Evolutionary conservation across 2,888 invertebrate species (phyloP).

Genomic region (Meganola albula): DNA sequence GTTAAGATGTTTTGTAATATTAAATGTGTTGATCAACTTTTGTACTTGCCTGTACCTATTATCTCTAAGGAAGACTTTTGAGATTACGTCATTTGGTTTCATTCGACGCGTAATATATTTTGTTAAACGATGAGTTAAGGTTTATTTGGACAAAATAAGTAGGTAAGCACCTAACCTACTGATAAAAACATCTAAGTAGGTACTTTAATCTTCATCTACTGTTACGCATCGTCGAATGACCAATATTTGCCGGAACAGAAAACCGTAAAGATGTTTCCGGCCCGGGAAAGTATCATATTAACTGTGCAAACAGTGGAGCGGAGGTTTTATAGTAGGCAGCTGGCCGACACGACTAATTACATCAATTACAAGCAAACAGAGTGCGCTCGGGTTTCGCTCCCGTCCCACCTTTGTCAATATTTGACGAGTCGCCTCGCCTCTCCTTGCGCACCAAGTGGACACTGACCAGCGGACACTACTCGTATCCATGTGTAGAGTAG

Average conservation of each 20-base stretch:
- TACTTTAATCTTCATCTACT: slow-evolving; percentile 49
- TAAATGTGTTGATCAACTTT: too few species aligned
- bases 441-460: slow-evolving; percentile 23
- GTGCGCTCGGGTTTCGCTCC: slow-evolving; percentile 66
- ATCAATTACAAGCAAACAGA: slow-evolving; percentile 74
- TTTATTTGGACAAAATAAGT: too few species aligned
- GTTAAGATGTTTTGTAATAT: too few species aligned
- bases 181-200: too few species aligned
- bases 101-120: too few species aligned
- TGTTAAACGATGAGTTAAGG: too few species aligned
- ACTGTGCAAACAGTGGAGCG: slow-evolving; percentile 60
- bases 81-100: too few species aligned
- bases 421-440: slow-evolving; percentile 42
- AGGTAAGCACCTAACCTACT: too few species aligned
- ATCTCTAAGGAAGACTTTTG: too few species aligned
- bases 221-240: slow-evolving; percentile 67
- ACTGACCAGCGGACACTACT: slow-evolving; percentile 15
- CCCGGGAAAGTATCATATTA: slow-evolving; percentile 70
- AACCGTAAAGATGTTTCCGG: slow-evolving; percentile 73
- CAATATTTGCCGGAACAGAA: slow-evolving; percentile 71
- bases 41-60: too few species aligned
- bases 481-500: too few species aligned
- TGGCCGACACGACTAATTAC: slow-evolving; percentile 77
- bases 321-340: slow-evolving; percentile 60
- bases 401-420: slow-evolving; percentile 77